phyloP scores from a whole-genome alignment of 2,888 invertebrate genomes.

The Opisthograptis luteolata region DNA sequence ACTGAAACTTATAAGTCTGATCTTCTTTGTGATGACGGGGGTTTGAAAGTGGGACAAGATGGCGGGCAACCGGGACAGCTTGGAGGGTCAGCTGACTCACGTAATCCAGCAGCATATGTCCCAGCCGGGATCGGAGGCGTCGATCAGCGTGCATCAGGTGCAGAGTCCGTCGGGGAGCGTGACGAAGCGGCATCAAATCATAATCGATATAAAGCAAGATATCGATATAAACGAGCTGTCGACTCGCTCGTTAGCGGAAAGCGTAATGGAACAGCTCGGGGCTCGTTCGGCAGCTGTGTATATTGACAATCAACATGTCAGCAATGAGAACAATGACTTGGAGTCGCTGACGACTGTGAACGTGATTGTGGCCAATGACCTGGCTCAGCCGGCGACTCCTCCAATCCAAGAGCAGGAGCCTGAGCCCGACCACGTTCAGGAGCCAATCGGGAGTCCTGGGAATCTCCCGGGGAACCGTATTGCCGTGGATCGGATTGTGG shows the following conservation, averaged over 20 bases:
- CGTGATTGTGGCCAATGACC: conserved; percentile 76
- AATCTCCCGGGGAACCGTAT: conserved; percentile 64
- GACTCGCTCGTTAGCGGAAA: conserved; percentile 77
- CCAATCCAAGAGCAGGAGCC: conserved; percentile 55
- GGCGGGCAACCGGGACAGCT: conserved; percentile 67
- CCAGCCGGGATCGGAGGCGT: conserved; percentile 68
- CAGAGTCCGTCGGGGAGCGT: conserved; percentile 70
- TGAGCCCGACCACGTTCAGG: conserved; percentile 36
- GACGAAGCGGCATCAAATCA: conserved; percentile 77
- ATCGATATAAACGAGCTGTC: conserved; percentile 79
- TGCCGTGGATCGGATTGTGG: conserved; percentile 73
- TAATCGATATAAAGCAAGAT: conserved; percentile 80
- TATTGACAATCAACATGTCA: conserved; percentile 71
- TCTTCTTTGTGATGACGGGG: conserved; percentile 35
- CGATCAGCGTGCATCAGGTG: conserved; percentile 78
- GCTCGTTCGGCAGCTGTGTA: conserved; percentile 77
- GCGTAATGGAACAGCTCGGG: conserved; percentile 79
- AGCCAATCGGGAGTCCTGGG: conserved; percentile 56
- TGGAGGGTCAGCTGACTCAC: conserved; percentile 73
- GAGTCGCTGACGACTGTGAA: conserved; percentile 79
- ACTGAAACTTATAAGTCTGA: conserved; percentile 44
- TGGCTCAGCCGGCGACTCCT: conserved; percentile 61
- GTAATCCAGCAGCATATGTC: conserved; percentile 76
- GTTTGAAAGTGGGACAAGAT: conserved; percentile 43
- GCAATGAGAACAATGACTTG: conserved; percentile 66